phyloP scores from a whole-genome alignment of 2,888 invertebrate species.

The Euclidia mi region DNA sequence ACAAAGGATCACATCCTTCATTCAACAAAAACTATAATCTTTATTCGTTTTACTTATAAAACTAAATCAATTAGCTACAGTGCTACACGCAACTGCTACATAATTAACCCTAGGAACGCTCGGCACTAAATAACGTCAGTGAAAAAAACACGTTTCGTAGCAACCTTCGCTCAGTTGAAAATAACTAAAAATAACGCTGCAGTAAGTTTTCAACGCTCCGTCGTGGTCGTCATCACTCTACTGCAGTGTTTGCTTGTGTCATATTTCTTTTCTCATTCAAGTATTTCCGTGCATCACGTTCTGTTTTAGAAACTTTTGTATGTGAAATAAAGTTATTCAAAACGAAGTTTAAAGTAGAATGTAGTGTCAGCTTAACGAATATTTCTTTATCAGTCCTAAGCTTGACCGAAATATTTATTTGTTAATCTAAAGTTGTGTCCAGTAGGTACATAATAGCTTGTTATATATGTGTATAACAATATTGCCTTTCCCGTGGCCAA shows the following conservation, averaged over 20 bases:
- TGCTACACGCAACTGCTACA: not conserved
- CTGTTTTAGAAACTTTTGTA: no score
- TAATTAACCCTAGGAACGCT: slow-evolving; percentile 27
- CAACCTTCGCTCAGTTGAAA: slow-evolving; percentile 7
- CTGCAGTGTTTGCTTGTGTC: slow-evolving; percentile 38
- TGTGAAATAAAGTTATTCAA: no score
- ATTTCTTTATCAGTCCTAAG: not conserved
- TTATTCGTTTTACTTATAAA: no score
- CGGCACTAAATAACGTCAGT: slow-evolving; percentile 18
- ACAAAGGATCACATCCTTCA: no score
- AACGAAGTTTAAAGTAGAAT: no score
- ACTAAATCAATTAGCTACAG: no score
- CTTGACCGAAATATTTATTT: not conserved
- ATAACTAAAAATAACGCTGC: slow-evolving; percentile 49
- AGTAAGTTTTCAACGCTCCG: slow-evolving; percentile 36
- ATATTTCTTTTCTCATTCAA: slow-evolving; percentile 15
- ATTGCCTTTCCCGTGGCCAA: no score
- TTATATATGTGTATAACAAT: no score
- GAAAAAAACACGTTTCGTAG: slow-evolving; percentile 16
- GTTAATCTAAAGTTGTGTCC: not conserved
- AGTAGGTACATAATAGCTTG: no score
- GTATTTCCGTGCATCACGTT: not conserved
- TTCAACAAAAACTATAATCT: no score
- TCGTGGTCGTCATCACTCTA: slow-evolving; percentile 42
- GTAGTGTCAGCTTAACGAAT: no score